phyloP scores from a whole-genome alignment of 2,797 vertebrate species.

The Echeneis naucrates region DNA sequence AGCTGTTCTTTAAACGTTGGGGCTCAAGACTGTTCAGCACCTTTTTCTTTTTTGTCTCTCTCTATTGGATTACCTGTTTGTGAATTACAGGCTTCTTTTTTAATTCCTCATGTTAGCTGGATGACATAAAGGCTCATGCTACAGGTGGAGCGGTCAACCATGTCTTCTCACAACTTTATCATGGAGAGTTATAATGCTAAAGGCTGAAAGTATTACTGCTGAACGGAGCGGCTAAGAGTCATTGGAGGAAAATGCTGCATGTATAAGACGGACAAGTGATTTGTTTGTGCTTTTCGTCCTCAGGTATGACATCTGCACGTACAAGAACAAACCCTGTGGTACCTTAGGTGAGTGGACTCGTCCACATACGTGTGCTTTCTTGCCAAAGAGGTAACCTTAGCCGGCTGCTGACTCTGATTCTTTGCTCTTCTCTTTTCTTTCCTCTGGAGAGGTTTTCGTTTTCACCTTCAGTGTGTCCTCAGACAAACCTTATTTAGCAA shows the following conservation, averaged over 20 bases:
- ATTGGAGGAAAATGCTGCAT: slow-evolving; percentile 32
- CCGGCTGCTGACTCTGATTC: slow-evolving; percentile 29
- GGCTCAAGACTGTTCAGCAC: slow-evolving; percentile 15
- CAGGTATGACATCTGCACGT: slow-evolving; percentile 99
- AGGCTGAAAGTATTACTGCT: slow-evolving; percentile 50
- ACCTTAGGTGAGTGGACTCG: slow-evolving; percentile 92
- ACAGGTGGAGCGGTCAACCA: slow-evolving; percentile 13
- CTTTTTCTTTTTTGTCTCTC: not conserved
- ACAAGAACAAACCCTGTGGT: slow-evolving; percentile 99
- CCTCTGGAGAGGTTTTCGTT: slow-evolving; percentile 45
- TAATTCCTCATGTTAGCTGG: not conserved
- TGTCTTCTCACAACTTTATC: slow-evolving; percentile 52
- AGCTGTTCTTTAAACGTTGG: slow-evolving; percentile 53
- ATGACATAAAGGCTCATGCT: slow-evolving; percentile 22
- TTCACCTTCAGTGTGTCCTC: slow-evolving; percentile 56
- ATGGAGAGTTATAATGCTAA: slow-evolving; percentile 44
- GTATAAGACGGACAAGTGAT: slow-evolving; percentile 11
- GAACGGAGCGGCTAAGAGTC: slow-evolving; percentile 50
- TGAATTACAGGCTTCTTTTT: slow-evolving; percentile 19
- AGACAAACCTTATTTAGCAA: slow-evolving; percentile 66
- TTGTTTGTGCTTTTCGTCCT: slow-evolving; percentile 46
- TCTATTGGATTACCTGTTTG: slow-evolving; percentile 66
- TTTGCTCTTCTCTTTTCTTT: slow-evolving; percentile 1
- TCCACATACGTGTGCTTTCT: slow-evolving; percentile 8
- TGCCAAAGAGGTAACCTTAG: slow-evolving; percentile 19